These are phyloP conservation scores for Todiramphus saurophagus DNA, from an alignment of 2,113 vertebrate genomes.

Conservation along the genomic window DNA sequence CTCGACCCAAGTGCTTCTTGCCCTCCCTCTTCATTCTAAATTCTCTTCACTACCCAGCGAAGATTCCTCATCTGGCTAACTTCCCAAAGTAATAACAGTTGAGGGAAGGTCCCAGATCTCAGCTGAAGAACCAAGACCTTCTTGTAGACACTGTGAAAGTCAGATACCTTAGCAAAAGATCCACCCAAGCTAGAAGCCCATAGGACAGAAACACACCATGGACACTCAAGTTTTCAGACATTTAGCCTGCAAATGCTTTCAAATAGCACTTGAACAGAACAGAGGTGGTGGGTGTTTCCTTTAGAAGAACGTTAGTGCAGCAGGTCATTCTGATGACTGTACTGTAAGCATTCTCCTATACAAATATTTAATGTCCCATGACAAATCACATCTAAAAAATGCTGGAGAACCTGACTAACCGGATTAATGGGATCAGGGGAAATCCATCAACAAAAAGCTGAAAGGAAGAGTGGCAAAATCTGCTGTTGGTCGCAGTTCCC, in stretches of 20 bases:
- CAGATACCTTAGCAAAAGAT: background rate
- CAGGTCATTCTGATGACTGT: background rate
- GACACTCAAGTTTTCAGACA: background rate
- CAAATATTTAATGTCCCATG: conserved; percentile 56
- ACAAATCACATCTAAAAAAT: conserved; percentile 64
- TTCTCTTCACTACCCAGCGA: background rate
- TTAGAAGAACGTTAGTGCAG: background rate
- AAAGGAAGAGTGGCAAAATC: conserved; percentile 44
- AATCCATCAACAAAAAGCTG: background rate
- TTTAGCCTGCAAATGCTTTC: background rate
- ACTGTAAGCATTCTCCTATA: background rate
- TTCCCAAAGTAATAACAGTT: background rate
- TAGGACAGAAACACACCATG: background rate
- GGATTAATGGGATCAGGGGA: conserved; percentile 23
- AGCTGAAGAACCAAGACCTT: background rate
- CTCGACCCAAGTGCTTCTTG: background rate
- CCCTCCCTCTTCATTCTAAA: background rate
- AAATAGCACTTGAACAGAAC: background rate
- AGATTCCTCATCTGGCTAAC: background rate
- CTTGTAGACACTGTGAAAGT: background rate
- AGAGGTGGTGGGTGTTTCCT: background rate
- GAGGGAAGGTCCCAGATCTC: accelerated
- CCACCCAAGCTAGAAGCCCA: background rate
- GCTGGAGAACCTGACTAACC: conserved; percentile 59
- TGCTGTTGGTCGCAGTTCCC: background rate